Base-by-base conservation (phyloP, 2,113 vertebrate genomes). In the Alosa alosa region DNA sequence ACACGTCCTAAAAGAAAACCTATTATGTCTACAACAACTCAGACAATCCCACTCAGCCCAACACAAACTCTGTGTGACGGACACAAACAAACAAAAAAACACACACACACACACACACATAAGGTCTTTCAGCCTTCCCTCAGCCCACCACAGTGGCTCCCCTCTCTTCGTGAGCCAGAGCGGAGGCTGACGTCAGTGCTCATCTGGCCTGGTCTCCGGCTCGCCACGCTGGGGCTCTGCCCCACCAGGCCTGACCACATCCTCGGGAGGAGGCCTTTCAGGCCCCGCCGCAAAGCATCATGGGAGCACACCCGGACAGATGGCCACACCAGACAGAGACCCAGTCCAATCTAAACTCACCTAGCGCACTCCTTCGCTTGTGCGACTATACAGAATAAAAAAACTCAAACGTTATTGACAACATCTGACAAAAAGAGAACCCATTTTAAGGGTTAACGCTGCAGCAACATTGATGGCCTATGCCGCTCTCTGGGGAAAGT, bases 271-370 rank as follows among this genome's bases (percentile, higher is more conserved):
- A 39, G 31, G 39, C 72, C 72, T 78, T 5, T 13, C 47, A 78
- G 72, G 13, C 55, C 86, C 85, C 88, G 83, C 18, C 49, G 84
- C 86, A 68, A 84, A 52, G 46, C 86, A 45, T 31, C 82, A n/a
- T 49, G 20, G 8, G 31, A 49, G 10, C 85, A 85, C 86, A 87
- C 47, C 82, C 68, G 15, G 39, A 84, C 55, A 85, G 55, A 86
- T 47, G 82, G 50, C 39, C 87, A 87, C 85, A 89, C 86, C 86
- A 84, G 86, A 52, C 86, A 36, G 44, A 75, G 82, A 46, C 41
- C 31, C 68, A 10, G 49, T 82, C 57, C 10, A 25, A 31, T 25
- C n/a, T 57, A 15, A 18, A 13, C 52, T 25, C 60, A 68, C 22
- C 60, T 31, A 25, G 6, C 60, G 1, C 10, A n/a, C 8, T 6